A percentile compares a stretch with the other conserved stretches of the same genome.
phyloP scores from a whole-genome alignment of 2,797 vertebrate genomes.

The Alectoris magna region DNA sequence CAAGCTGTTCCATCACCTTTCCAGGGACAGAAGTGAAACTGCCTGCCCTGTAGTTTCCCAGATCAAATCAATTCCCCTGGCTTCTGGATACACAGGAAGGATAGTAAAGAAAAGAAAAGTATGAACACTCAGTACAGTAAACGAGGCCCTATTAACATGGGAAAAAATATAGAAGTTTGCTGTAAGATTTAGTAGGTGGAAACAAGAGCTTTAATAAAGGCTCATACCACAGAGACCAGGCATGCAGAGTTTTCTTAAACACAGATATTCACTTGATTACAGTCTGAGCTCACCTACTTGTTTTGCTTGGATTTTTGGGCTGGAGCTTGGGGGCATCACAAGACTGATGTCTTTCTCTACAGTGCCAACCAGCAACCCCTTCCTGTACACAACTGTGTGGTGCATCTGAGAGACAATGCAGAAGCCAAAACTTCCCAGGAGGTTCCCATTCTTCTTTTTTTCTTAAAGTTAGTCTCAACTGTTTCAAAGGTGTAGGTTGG shows the following conservation, averaged over 20 bases:
- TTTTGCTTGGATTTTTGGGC: background rate
- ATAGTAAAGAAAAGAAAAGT: background rate
- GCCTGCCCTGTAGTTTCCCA: no score
- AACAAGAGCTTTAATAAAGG: background rate
- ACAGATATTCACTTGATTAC: background rate
- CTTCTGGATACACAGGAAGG: background rate
- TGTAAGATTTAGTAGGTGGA: background rate
- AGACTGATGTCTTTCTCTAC: background rate
- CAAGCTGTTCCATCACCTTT: no score
- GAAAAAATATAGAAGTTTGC: background rate
- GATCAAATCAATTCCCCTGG: background rate
- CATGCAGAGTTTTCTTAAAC: background rate
- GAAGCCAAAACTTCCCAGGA: background rate
- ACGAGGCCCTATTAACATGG: background rate
- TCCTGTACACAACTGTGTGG: background rate
- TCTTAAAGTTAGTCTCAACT: background rate
- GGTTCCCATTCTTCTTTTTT: background rate
- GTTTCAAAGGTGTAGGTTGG: background rate
- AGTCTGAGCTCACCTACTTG: background rate
- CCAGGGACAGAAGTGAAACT: no score
- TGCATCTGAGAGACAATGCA: background rate
- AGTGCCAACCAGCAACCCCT: background rate
- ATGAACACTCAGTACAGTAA: background rate
- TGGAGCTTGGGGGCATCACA: background rate
- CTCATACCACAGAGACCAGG: accelerated